Evolutionary conservation across 2,797 vertebrate genomes (phyloP), one percentile per base, ranked within the genome.

Genomic region (Scarus forsteni): DNA sequence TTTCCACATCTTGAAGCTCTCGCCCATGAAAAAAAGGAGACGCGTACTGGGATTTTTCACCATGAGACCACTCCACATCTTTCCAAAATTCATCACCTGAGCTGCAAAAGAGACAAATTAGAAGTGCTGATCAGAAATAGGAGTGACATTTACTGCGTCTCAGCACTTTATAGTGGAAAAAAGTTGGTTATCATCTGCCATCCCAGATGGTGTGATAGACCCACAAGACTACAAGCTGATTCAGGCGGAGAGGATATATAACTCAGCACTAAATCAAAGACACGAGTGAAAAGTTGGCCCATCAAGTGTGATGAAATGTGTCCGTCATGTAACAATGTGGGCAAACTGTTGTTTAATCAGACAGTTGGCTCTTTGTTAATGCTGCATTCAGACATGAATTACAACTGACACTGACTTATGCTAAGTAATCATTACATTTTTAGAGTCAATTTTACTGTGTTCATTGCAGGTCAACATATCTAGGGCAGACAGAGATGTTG

Each of bases 161-260:
- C 88, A 90, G 91, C 88, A 5, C 58, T 88, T 91, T 89, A 75
- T 64, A 67, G 27, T 67, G 46, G 48, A 39, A 79, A 87, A 86
- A 81, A 76, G 70, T 60, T 75, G 70, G 85, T 86, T 82, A 90
- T 90, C 88, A 85, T 90, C 89, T 92, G 90, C 81, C 83, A 82
- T 85, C 69, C 83, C 88, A 92, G 88, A 92, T 92, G 90, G 86
- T 88, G 86, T 79, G 81, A 77, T 83, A 83, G 85, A 90, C 86
- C 83, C 84, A 82, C 44, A 87, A 88, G 88, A 88, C 82, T 84
- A 76, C 70, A 60, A 84, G 88, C 89, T 89, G 90, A 92, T 88
- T 87, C 79, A 83, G 74, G 85, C 72, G 72, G 66, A 87, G 78
- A 36, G 1, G 19, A 79, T 66, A 64, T 76, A 80, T 78, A 87